phyloP scores from a whole-genome alignment of 2,113 vertebrate genomes.

The Galeopterus variegatus region DNA sequence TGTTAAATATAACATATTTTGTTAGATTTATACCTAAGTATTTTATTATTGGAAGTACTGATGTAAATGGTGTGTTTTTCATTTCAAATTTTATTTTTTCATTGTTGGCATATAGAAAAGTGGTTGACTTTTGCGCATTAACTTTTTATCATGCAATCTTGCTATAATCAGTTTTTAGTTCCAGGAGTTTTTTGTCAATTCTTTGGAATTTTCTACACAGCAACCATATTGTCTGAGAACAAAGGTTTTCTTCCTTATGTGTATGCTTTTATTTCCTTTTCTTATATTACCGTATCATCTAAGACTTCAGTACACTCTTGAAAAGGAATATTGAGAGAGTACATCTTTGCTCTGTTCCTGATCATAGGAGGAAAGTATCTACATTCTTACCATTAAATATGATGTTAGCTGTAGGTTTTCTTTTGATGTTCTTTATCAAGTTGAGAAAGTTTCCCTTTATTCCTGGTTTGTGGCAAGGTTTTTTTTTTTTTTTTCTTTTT shows the following conservation, averaged over 20 bases:
- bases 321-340: too few species aligned
- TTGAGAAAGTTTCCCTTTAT: too few species aligned
- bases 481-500: too few species aligned
- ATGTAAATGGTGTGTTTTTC: neutral
- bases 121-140: neutral
- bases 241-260: neutral
- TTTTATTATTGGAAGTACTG: neutral
- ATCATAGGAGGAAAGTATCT: too few species aligned
- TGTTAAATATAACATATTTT: too few species aligned
- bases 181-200: neutral
- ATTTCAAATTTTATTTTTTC: neutral
- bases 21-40: neutral
- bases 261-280: neutral
- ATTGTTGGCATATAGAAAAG: neutral
- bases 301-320: too few species aligned
- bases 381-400: too few species aligned
- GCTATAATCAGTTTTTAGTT: neutral
- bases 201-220: neutral
- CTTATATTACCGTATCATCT: too few species aligned
- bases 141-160: neutral
- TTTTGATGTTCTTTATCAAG: too few species aligned
- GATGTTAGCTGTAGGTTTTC: too few species aligned
- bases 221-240: neutral
- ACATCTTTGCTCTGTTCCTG: too few species aligned
- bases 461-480: too few species aligned